Percentiles rank a stretch among this genome's conserved stretches.
These are phyloP conservation scores for Myodes glareolus DNA, from an alignment of 2,113 vertebrate species.

Conservation along the genomic window DNA sequence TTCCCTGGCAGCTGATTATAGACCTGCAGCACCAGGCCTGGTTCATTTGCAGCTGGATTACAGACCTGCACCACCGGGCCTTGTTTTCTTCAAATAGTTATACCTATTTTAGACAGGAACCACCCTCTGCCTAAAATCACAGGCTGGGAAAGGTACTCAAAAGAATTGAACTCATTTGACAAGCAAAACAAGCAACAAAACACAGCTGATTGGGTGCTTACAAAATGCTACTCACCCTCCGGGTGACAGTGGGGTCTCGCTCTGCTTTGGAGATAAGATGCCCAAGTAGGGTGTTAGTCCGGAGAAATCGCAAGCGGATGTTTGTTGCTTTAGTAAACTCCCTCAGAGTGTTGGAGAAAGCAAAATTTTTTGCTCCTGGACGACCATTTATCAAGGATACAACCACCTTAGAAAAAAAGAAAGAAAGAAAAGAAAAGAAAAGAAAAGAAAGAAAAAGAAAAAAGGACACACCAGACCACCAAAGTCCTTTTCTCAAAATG, in stretches of 20 bases:
- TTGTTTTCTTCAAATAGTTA: not conserved
- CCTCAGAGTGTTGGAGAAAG: conserved; percentile 88
- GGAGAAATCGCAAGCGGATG: conserved; percentile 93
- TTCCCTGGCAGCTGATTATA: no score
- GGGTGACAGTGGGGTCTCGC: conserved; percentile 92
- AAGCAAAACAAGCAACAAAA: not conserved
- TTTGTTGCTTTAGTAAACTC: conserved; percentile 96
- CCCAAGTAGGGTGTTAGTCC: conserved; percentile 94
- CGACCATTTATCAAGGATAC: conserved; percentile 94
- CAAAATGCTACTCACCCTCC: conserved; percentile 88
- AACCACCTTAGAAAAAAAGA: conserved; percentile 86
- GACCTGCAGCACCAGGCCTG: no score
- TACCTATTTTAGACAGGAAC: conserved; percentile 29
- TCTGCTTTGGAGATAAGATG: conserved; percentile 95
- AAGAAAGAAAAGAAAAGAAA: not conserved
- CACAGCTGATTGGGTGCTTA: accelerated
- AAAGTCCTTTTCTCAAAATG: conserved; percentile 54
- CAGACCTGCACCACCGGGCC: not conserved
- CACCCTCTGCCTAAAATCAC: not conserved
- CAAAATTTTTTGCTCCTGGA: conserved; percentile 92
- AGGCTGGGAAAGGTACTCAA: not conserved
- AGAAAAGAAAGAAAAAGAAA: conserved; percentile 7
- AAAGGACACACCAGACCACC: not conserved
- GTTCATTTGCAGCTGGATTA: not conserved
- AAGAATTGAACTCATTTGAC: not conserved